phyloP scores from a whole-genome alignment of 2,888 invertebrate species.

The Temnothorax ravouxi region DNA sequence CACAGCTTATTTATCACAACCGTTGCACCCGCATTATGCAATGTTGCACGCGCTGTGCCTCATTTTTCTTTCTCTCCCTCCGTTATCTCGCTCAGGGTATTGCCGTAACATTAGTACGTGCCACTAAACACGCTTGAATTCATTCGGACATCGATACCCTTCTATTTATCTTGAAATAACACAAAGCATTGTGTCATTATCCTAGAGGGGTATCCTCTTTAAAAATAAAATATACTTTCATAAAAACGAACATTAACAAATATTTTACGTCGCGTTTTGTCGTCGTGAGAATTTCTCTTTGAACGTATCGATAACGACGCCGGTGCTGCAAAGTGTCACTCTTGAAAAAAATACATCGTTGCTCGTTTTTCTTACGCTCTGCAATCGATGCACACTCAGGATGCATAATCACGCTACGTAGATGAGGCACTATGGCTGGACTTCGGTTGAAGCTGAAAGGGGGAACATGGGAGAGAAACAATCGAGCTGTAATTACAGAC shows the following conservation, averaged over 20 bases:
- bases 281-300: neutral
- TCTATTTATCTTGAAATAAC: neutral
- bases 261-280: neutral
- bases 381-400: slow-evolving; percentile 21
- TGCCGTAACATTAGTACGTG: slow-evolving; percentile 24
- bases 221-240: neutral
- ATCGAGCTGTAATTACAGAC: slow-evolving; percentile 75
- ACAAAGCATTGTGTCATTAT: neutral
- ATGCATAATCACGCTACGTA: slow-evolving; percentile 43
- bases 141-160: neutral
- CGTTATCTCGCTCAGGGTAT: slow-evolving; percentile 20
- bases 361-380: neutral
- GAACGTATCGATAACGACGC: neutral
- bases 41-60: slow-evolving; percentile 55
- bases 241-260: neutral
- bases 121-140: slow-evolving; percentile 6
- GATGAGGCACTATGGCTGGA: neutral
- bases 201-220: neutral
- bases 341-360: neutral
- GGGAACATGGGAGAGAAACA: slow-evolving; percentile 64
- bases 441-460: neutral
- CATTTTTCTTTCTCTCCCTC: slow-evolving; percentile 59
- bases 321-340: neutral
- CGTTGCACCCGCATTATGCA: slow-evolving; percentile 63
- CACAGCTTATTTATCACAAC: slow-evolving; percentile 66